Base-by-base conservation (phyloP, 2,888 invertebrate genomes). In the Alitta virens region DNA sequence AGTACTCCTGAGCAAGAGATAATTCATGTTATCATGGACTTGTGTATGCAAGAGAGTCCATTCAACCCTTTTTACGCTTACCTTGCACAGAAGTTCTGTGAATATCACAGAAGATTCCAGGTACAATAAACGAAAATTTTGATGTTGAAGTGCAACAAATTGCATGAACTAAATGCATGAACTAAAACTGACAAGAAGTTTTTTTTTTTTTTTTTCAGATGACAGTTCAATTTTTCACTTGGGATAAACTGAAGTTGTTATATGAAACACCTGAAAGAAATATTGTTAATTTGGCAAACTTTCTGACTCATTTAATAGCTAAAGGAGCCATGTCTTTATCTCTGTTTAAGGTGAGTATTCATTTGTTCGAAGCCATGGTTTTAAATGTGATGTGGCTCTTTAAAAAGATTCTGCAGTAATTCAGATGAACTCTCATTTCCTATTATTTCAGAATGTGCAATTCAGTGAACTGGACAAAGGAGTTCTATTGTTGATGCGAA, bases 191-290 rank as follows among this genome's bases (percentile, higher is more conserved):
- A 33, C 33, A 33, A 33, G 5, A 33, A 7, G 5, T 7, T 7
- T 7, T 7, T 33, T 33, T 7, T 33, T 7, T 33, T 33, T 33
- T 63, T 67, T 81, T 84, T 21, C 83, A 94, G 90, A 86, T 95
- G 74, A 90, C 91, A 0, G 87, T 93, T 63, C 94, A 96, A 80
- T 96, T 88, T 81, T 86, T 90, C 0, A 80, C 92, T 7, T 97
- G 96, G 96, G 96, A 97, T 81, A 91, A 91, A 77, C 87, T 96
- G 24, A 92, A 93, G 77, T 89, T 90, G 42, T 80, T 96, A 46
- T 86, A 88, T 14, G 84, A 85, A 1, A 85, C 90, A 56, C 85
- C 86, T 0, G 86, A 86, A 57, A 83, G 83, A 14, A 88, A 90
- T 74, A 81, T 89, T 51, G 84, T 86, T 0, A 93, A 94, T 80